A percentile compares a stretch with the other conserved stretches of the same genome.
phyloP scores from a whole-genome alignment of 2,888 invertebrate genomes.

The Acleris literana region DNA sequence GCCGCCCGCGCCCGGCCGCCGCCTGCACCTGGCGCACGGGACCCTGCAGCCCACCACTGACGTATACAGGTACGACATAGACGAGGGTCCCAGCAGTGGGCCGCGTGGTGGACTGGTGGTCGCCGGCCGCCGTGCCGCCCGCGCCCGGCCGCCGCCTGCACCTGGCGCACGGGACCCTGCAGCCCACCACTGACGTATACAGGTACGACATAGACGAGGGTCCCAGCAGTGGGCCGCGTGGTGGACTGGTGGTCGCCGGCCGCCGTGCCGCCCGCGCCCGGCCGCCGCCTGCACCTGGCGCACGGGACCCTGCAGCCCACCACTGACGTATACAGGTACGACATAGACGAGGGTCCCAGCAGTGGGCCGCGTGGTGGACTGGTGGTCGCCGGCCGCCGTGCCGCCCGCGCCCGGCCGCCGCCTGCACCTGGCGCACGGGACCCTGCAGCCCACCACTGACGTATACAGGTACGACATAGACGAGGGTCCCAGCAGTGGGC shows the following conservation, averaged over 20 bases:
- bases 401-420: slow-evolving; percentile 87
- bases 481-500: slow-evolving; percentile 97
- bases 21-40: slow-evolving; percentile 85
- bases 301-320: slow-evolving; percentile 46
- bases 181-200: slow-evolving; percentile 58
- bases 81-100: slow-evolving; percentile 98
- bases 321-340: slow-evolving; percentile 59
- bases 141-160: slow-evolving; percentile 90
- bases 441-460: slow-evolving; percentile 53
- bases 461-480: slow-evolving; percentile 55
- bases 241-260: slow-evolving; percentile 98
- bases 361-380: slow-evolving; percentile 96
- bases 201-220: slow-evolving; percentile 68
- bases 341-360: slow-evolving; percentile 93
- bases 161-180: slow-evolving; percentile 52
- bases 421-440: slow-evolving; percentile 83
- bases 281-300: slow-evolving; percentile 88
- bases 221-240: slow-evolving; percentile 96
- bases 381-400: slow-evolving; percentile 92
- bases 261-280: slow-evolving; percentile 81
- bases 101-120: slow-evolving; percentile 98
- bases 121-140: slow-evolving; percentile 85
- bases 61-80: slow-evolving; percentile 54
- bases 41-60: slow-evolving; percentile 53
- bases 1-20: slow-evolving; percentile 86